Evolutionary conservation across 2,888 invertebrate species (phyloP), one percentile per base, ranked within the genome.

Genomic region (Ormyrus nitidulus): DNA sequence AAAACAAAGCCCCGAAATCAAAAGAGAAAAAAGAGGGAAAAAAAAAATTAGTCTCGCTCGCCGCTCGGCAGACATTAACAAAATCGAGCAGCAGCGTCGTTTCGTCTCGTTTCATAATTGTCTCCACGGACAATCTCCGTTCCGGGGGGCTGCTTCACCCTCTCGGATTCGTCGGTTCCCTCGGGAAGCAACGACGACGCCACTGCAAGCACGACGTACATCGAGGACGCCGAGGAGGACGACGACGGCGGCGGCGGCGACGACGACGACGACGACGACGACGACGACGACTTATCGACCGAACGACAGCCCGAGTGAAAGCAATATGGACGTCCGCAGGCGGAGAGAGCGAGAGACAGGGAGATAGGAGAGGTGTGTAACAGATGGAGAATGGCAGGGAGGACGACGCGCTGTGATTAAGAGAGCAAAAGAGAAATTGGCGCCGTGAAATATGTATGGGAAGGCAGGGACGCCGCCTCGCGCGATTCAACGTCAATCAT

Each of bases 231-330:
- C n/a, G 44, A 34, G 58, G 49, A 6, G 13, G 58, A 6, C 44
- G n/a, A 51, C 8, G 53, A 6, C 8, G 66, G 59, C n/a, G 10
- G 11, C n/a, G 46, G 1, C 51, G 34, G 9, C 19, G 48, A 5
- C 13, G 58, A 6, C 44, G n/a, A 51, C 8, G 53, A 9, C 8
- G 66, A 68, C n/a, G 10, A 34, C n/a, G 46, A 5, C 51, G 34
- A 13, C 19, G 49, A 59, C 53, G 77, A 71, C 51, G 72, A 78
- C 59, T 72, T 78, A 78, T 73, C 66, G 78, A 78, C 66, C 66
- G 54, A 59, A 68, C 65, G 78, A 44, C 44, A 48, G 34, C 53
- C 61, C 77, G 53, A 72, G 65, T 66, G 71, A 72, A 77, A 77
- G 71, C 65, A 77, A 71, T 66, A 77, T 77, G 65, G 59, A 70